A percentile compares a stretch with the other conserved stretches of the same genome.
phyloP scores from a whole-genome alignment of 37 sponge, comb jelly and placozoan genomes.

The Lycopodina hypogea region DNA sequence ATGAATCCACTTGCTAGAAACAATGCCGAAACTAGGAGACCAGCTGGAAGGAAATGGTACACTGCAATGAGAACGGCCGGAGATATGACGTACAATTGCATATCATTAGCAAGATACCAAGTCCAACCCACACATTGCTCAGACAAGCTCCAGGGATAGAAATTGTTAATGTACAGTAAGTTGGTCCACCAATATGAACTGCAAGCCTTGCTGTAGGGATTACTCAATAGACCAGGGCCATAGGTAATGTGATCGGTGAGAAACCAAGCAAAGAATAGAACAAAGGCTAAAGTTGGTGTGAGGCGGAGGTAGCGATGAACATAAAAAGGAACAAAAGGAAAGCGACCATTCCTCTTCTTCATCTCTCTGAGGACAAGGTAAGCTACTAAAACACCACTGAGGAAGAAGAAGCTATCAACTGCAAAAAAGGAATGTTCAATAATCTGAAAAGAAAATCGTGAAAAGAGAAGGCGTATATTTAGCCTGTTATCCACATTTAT shows the following conservation, averaged over 20 bases:
- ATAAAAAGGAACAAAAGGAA: slow-evolving; percentile 73
- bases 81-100: slow-evolving; percentile 86
- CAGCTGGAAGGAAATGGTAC: slow-evolving; percentile 45
- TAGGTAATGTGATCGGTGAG: slow-evolving; percentile 23
- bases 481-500: slow-evolving; percentile 7
- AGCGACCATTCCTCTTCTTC: slow-evolving; percentile 45
- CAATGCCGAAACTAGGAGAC: slow-evolving; percentile 18
- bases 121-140: slow-evolving; percentile 79
- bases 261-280: slow-evolving; percentile 63
- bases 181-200: slow-evolving; percentile 90
- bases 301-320: slow-evolving; percentile 78
- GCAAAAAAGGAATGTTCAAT: slow-evolving; percentile 59
- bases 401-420: slow-evolving; percentile 80
- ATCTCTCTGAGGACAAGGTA: slow-evolving; percentile 70
- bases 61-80: slow-evolving; percentile 70
- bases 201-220: slow-evolving; percentile 35
- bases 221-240: slow-evolving; percentile 38
- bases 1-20: slow-evolving; percentile 15
- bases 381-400: slow-evolving; percentile 76
- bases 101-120: slow-evolving; percentile 92
- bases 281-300: slow-evolving; percentile 69
- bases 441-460: slow-evolving; percentile 48
- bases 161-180: slow-evolving; percentile 87
- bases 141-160: slow-evolving; percentile 59
- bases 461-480: background rate